Conservation (phyloP, 2,888 invertebrate genomes). For the Platypus cylindrus region DNA sequence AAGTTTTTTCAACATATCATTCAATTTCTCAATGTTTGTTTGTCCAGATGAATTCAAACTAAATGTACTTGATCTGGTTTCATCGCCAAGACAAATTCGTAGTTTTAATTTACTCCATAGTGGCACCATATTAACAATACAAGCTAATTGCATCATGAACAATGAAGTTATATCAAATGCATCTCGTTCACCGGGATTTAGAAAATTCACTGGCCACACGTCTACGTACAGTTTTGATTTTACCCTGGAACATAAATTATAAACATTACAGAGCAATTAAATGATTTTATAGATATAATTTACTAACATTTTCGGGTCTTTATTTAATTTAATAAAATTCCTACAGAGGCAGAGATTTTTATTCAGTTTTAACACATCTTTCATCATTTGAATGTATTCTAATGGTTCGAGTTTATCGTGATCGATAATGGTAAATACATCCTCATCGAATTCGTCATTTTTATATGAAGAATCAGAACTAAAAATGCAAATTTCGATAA, state of each 20-base stretch:
- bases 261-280: background rate
- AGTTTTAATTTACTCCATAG: constrained; percentile 80
- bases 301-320: constrained; percentile 55
- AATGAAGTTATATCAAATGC: constrained; percentile 83
- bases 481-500: constrained; percentile 17
- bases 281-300: background rate
- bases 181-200: constrained; percentile 62
- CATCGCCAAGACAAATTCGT: constrained; percentile 73
- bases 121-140: constrained; percentile 84
- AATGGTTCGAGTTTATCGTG: constrained; percentile 22
- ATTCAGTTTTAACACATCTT: constrained; percentile 80
- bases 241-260: constrained; percentile 35
- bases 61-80: constrained; percentile 28
- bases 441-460: constrained; percentile 42
- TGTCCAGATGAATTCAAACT: constrained; percentile 23
- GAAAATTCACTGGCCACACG: constrained; percentile 94
- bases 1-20: constrained; percentile 65
- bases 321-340: constrained; percentile 79
- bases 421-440: constrained; percentile 40
- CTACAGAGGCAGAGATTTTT: constrained; percentile 92
- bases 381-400: constrained; percentile 75
- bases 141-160: constrained; percentile 93
- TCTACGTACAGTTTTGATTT: constrained; percentile 71
- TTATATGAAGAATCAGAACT: constrained; percentile 49
- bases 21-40: constrained; percentile 37